Evolutionary conservation across 2,113 vertebrate genomes (phyloP), one percentile per base, ranked within the genome.

Genomic region (Romanogobio albipinnatus): DNA sequence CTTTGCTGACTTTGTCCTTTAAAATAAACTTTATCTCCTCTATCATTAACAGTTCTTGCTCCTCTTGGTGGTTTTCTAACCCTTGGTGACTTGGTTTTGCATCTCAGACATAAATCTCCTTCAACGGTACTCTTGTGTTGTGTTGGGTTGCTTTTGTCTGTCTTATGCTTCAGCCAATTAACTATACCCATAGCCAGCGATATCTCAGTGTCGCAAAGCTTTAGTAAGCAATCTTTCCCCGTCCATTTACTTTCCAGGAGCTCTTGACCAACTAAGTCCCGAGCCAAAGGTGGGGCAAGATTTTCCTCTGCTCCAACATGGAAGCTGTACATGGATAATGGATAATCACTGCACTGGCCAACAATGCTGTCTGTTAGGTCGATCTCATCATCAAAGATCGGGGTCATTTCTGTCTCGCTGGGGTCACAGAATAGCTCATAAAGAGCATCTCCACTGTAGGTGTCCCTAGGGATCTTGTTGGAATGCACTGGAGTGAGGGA

Each of bases 311-410:
- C 95, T 76, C 95, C 96, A 33, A 96, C 92, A 9, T 92, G 95
- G 89, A 97, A 96, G 85, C 96, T 97, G 84, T 96, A 96, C 89
- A 97, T 96, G 59, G 96, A 97, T 75, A 96, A 90, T 0, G 95
- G 95, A 7, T 94, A 93, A 78, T 95, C 95, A 87, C 91, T 86
- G 4, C 93, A 90, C 9, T 94, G 93, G 45, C 93, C 94, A 4
- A 95, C 93, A 85, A 94, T 82, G 26, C 91, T 95, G 82, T 94
- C 94, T n/a, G 95, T 93, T 59, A 93, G 78, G 24, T 94, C 93
- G 49, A 95, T 19, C 17, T 96, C 95, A 39, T 95, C 94, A 0
- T 96, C 95, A 82, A 93, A 90, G 81, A 87, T 76, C 0, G 93
- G 93, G 24, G 89, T 93, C 4, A 90, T 91, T 74, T 94, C 94